Conservation (phyloP, 2,888 invertebrate genomes). For the Julus scandinavius region DNA sequence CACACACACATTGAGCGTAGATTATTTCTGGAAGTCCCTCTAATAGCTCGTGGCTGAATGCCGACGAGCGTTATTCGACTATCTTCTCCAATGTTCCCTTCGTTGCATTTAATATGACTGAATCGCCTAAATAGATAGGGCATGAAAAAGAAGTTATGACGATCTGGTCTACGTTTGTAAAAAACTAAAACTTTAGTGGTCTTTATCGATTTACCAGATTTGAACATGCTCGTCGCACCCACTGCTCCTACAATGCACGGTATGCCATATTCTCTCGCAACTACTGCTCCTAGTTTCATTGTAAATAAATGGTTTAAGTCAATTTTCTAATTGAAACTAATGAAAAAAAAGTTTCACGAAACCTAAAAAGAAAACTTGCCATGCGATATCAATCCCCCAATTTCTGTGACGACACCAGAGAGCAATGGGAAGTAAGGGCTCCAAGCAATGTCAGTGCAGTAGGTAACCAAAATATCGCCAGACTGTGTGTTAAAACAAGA, state of each 20-base stretch:
- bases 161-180: background rate
- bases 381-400: slow-evolving; percentile 84
- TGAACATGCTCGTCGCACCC: slow-evolving; percentile 74
- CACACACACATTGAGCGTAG: too few species aligned
- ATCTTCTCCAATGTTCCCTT: slow-evolving; percentile 40
- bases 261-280: slow-evolving; percentile 84
- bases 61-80: background rate
- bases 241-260: slow-evolving; percentile 83
- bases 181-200: background rate
- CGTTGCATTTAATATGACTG: slow-evolving; percentile 9
- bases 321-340: background rate
- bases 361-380: slow-evolving; percentile 68
- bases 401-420: slow-evolving; percentile 81
- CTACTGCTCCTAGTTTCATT: slow-evolving; percentile 75
- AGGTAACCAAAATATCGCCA: slow-evolving; percentile 81
- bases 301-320: background rate
- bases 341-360: background rate
- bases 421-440: slow-evolving; percentile 84
- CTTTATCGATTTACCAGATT: slow-evolving; percentile 70
- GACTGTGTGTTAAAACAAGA: slow-evolving; percentile 62
- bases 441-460: slow-evolving; percentile 85
- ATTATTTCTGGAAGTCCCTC: too few species aligned
- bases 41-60: too few species aligned
- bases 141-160: background rate
- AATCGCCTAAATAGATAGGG: background rate